Percentiles rank a stretch among this genome's conserved stretches.
Conservation (phyloP, 2,888 invertebrate species). For the Amiota minor region DNA sequence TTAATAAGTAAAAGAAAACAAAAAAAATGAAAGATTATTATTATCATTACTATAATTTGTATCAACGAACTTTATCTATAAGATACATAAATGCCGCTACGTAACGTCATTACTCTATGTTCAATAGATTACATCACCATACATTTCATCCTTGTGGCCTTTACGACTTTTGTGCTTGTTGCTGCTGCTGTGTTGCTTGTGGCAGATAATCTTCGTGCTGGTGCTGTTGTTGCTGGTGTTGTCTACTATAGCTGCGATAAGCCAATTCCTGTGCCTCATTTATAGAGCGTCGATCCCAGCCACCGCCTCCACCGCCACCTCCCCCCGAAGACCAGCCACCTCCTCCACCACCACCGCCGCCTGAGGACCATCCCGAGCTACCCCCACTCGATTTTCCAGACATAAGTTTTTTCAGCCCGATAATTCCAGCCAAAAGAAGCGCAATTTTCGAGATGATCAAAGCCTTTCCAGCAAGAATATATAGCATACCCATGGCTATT, state of each 20-base stretch:
- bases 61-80: constrained; percentile 57
- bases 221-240: constrained; percentile 64
- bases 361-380: constrained; percentile 75
- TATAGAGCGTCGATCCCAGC: constrained; percentile 83
- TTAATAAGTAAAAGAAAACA: constrained; percentile 38
- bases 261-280: constrained; percentile 80
- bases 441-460: constrained; percentile 86
- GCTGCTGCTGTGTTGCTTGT: constrained; percentile 47
- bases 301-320: constrained; percentile 76
- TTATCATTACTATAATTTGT: constrained; percentile 12
- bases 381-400: constrained; percentile 79
- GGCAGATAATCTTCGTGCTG: constrained; percentile 56
- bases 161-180: constrained; percentile 54
- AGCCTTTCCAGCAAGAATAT: constrained; percentile 89
- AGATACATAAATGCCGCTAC: constrained; percentile 59
- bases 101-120: constrained; percentile 13
- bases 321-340: constrained; percentile 67
- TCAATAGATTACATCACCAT: constrained; percentile 28
- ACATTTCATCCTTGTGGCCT: constrained; percentile 35
- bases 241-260: constrained; percentile 79
- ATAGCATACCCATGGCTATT: constrained; percentile 85
- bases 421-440: constrained; percentile 85
- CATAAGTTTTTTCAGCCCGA: constrained; percentile 86
- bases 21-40: constrained; percentile 24
- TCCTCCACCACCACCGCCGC: constrained; percentile 70